Base-by-base conservation (phyloP, 1,140 invertebrate genomes). In the Hormaphis cornu region DNA sequence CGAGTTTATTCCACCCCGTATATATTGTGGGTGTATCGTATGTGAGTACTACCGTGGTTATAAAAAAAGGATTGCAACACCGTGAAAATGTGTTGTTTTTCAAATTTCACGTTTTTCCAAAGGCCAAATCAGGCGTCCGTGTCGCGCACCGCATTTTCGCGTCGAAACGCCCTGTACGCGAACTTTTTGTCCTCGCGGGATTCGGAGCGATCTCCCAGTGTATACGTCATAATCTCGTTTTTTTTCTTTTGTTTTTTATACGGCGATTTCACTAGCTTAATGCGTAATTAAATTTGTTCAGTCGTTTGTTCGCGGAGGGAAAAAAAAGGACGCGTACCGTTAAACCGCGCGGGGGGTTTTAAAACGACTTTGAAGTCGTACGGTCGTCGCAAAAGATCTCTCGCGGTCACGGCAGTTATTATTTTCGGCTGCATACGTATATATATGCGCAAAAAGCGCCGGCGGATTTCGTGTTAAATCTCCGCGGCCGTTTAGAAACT, bases 241-340 rank as follows among this genome's bases (percentile, higher is more conserved):
- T 54, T 54, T 54, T 9, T 33, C 9, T 33, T 6, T 33, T n/a
- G 4, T 33, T 33, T 33, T 33, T 9, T 2, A n/a, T 33, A 26
- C 22, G 30, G 52, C 35, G 35, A 54, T 54, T 56, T 10, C 20
- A 16, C 14, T 26, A 37, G 54, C 54, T 58, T 40, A 58, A 58
- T 37, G 54, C 24, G 54, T 58, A 58, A 58, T 58, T 58, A 58
- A 58, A 58, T 58, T 58, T 58, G 54, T 40, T 58, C 54, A 40
- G 54, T 58, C 54, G 24, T 58, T 58, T 58, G 54, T 58, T 58
- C 54, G 16, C 22, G 22, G 18, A 40, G 3, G 54, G 35, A 40
- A 58, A 37, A 37, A 35, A 58, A 58, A 40, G 40, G 40, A 35
- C 20, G 40, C 54, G 54, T 58, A 37, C 54, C 54, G 40, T 58